Conservation (phyloP, 2,797 vertebrate genomes). For the Cossypha heuglini region DNA sequence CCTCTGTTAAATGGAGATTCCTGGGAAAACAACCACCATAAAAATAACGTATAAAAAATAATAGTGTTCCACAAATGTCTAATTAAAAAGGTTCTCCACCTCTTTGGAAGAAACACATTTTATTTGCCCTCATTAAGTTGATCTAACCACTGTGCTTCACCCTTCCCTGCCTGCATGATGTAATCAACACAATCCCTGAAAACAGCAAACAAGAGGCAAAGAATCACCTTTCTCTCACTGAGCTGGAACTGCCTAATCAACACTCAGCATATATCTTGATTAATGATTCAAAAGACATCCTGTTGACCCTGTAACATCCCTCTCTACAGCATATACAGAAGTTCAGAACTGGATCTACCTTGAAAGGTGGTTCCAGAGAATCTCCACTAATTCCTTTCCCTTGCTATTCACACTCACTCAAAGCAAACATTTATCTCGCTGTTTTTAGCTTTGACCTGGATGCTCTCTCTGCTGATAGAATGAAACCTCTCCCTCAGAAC, state of each 20-base stretch:
- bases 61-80: constrained; percentile 56
- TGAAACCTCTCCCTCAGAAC: background rate
- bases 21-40: constrained; percentile 57
- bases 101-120: constrained; percentile 69
- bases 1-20: constrained; percentile 10
- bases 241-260: background rate
- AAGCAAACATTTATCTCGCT: background rate
- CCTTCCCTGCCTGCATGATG: constrained; percentile 19
- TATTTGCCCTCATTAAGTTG: constrained; percentile 70
- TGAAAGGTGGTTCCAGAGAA: background rate
- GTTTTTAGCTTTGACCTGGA: background rate
- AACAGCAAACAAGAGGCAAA: background rate
- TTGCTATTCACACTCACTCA: background rate
- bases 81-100: constrained; percentile 64
- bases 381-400: background rate
- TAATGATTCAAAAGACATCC: background rate
- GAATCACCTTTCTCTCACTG: background rate
- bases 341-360: background rate
- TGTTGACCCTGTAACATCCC: background rate
- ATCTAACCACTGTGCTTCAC: constrained; percentile 57
- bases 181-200: background rate
- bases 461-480: background rate
- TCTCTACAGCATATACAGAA: background rate
- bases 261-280: background rate
- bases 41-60: constrained; percentile 66